These are phyloP conservation scores for Malacoctenus gilli DNA, from an alignment of 2,797 vertebrate genomes.

Conservation along the genomic window DNA sequence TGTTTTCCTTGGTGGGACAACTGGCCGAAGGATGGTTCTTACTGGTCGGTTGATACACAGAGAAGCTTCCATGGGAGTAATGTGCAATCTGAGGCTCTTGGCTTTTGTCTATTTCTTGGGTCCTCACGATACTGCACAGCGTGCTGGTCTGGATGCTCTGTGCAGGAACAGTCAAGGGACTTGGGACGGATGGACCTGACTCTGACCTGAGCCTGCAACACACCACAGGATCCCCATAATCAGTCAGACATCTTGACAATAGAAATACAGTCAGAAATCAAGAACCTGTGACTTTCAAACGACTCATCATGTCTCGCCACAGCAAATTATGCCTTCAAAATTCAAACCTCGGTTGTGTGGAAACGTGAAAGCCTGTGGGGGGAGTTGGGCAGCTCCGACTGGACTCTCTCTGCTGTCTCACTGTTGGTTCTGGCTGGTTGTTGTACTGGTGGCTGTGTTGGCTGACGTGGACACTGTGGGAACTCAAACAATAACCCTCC, in stretches of 20 bases:
- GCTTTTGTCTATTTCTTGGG: too few species aligned
- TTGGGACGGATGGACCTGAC: conserved; percentile 74
- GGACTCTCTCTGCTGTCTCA: conserved; percentile 57
- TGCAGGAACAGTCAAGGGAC: conserved; percentile 70
- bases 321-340: too few species aligned
- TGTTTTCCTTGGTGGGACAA: too few species aligned
- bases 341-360: too few species aligned
- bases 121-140: too few species aligned
- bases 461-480: conserved; percentile 73
- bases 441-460: conserved; percentile 75
- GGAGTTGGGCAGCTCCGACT: conserved; percentile 53
- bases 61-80: too few species aligned
- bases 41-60: too few species aligned
- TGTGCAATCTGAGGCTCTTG: too few species aligned
- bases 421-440: conserved; percentile 54
- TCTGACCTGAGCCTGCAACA: conserved; percentile 73
- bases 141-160: conserved; percentile 27
- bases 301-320: too few species aligned
- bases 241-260: not conserved
- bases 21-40: too few species aligned
- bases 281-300: too few species aligned
- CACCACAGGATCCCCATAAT: conserved; percentile 7
- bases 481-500: conserved; percentile 77
- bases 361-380: not conserved
- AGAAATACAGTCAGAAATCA: not conserved